Conservation (phyloP, 2,888 invertebrate species). For the Aspidapion aeneum region DNA sequence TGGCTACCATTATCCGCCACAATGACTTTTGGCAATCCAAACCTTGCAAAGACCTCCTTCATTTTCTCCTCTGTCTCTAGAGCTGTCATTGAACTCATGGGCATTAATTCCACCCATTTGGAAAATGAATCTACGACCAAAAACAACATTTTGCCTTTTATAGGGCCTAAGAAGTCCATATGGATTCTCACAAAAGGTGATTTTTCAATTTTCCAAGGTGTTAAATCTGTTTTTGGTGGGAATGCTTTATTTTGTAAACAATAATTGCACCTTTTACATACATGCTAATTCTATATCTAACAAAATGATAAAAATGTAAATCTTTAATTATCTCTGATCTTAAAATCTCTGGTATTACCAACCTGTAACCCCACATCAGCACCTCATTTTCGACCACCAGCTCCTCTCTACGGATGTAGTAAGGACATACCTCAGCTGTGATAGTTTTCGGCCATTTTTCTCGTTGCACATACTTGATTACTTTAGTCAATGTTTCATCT, state of each 20-base stretch:
- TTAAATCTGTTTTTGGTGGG: background rate
- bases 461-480: background rate
- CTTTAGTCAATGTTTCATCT: background rate
- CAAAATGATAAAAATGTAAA: background rate
- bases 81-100: background rate
- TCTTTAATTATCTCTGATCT: background rate
- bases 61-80: background rate
- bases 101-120: background rate
- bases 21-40: background rate
- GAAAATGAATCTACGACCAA: background rate
- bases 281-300: background rate
- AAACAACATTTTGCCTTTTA: background rate
- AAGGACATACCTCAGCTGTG: background rate
- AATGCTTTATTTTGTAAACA: background rate
- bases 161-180: background rate
- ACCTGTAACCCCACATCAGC: constrained; percentile 8
- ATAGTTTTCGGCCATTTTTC: background rate
- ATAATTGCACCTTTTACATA: background rate
- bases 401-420: background rate
- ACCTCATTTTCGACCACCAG: background rate
- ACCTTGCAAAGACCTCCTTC: background rate
- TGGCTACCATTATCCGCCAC: constrained; percentile 3
- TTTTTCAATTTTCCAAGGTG: background rate
- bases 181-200: background rate
- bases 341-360: constrained; percentile 4